phyloP scores from a whole-genome alignment of 2,888 invertebrate genomes.

The Sminthurinus aureus region DNA sequence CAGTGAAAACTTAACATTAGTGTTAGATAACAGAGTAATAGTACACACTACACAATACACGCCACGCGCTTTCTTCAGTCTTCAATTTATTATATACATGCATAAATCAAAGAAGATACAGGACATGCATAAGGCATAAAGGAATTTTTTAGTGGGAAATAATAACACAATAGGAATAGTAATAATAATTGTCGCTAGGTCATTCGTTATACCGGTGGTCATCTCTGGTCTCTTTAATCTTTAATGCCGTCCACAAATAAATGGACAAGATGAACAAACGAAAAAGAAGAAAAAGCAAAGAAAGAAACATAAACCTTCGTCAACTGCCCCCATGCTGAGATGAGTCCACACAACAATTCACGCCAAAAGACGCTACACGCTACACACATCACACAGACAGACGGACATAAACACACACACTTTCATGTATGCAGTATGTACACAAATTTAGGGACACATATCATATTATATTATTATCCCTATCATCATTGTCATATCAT shows the following conservation, averaged over 20 bases:
- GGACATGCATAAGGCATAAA: not conserved
- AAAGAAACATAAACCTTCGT: conserved; percentile 23
- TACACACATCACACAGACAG: not conserved
- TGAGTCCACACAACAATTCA: conserved; percentile 19
- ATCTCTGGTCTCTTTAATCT: conserved; percentile 14
- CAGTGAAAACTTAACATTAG: too few species aligned
- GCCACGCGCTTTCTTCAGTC: too few species aligned
- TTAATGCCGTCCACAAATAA: conserved; percentile 22
- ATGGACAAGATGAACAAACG: conserved; percentile 16
- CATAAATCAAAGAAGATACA: too few species aligned
- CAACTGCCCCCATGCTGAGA: conserved; percentile 32
- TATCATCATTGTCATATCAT: not conserved
- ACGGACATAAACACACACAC: not conserved
- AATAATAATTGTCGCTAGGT: conserved; percentile 10
- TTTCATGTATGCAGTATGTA: not conserved
- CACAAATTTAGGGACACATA: not conserved
- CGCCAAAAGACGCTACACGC: not conserved
- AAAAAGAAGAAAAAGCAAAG: conserved; percentile 21
- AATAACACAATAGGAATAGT: not conserved
- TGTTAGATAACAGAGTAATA: too few species aligned
- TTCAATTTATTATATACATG: not conserved
- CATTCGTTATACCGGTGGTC: conserved; percentile 5
- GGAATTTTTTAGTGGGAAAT: not conserved
- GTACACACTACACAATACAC: too few species aligned
- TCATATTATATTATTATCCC: not conserved